A percentile compares a stretch with the other conserved stretches of the same genome.
Conservation (phyloP, 2,113 vertebrate genomes). For the Struthio camelus region DNA sequence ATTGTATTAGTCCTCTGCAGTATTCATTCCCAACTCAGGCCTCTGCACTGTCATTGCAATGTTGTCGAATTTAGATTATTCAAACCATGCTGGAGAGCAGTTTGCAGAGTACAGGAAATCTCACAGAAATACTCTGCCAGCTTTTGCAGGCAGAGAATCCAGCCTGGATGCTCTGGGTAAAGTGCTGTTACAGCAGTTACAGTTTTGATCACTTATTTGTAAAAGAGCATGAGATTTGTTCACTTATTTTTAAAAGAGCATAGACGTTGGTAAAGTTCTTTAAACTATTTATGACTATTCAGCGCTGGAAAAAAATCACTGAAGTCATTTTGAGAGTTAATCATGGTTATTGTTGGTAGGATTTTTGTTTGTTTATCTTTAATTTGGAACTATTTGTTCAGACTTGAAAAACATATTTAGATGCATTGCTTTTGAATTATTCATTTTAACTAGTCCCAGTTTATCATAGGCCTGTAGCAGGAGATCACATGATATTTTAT, state of each 20-base stretch:
- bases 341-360: neutral
- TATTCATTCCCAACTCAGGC: neutral
- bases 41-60: neutral
- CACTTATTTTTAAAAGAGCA: neutral
- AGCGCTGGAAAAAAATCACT: neutral
- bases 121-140: neutral
- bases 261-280: neutral
- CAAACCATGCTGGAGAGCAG: neutral
- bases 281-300: neutral
- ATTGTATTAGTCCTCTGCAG: neutral
- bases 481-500: neutral
- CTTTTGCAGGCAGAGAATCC: neutral
- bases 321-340: neutral
- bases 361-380: neutral
- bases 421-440: neutral
- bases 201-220: neutral
- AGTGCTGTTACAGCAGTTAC: neutral
- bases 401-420: neutral
- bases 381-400: neutral
- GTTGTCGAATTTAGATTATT: neutral
- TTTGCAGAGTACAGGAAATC: neutral
- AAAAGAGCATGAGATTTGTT: neutral
- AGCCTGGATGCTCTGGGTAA: neutral
- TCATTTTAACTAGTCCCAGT: neutral
- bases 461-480: neutral